These are phyloP conservation scores for Peromyscus melanophrys DNA, from an alignment of 2,797 vertebrate species.

Conservation along the genomic window DNA sequence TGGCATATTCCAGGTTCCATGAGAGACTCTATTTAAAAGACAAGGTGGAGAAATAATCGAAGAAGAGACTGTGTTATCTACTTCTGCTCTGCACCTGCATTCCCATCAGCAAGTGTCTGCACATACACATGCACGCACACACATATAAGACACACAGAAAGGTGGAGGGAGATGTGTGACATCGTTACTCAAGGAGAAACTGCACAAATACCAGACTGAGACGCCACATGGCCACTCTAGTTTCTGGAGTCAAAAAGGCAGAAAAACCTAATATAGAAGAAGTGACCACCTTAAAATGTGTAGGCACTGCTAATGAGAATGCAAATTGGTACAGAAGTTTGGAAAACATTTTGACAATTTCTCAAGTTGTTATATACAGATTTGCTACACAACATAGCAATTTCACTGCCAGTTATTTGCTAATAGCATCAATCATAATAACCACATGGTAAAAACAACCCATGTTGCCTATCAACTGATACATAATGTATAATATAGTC, in stretches of 20 bases:
- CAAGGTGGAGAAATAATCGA: neutral
- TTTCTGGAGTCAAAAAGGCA: conserved; percentile 20
- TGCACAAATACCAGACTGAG: neutral
- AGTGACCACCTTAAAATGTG: neutral
- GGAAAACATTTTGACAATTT: neutral
- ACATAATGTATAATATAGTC: neutral
- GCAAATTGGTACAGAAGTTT: neutral
- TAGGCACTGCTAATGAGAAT: neutral
- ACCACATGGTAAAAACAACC: neutral
- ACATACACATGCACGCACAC: neutral
- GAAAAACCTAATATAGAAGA: neutral
- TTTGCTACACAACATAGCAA: neutral
- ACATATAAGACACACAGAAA: neutral
- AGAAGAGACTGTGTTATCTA: neutral
- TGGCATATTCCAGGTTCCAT: neutral
- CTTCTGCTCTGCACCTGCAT: neutral
- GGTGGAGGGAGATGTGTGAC: neutral
- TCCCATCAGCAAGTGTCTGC: neutral
- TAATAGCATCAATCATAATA: conserved; percentile 13
- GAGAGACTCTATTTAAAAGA: neutral
- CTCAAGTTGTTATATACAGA: conserved; percentile 17
- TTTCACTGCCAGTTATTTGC: neutral
- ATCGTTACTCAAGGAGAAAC: neutral
- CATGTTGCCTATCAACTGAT: neutral
- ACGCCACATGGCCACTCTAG: neutral